Conservation (phyloP, 2,113 vertebrate species). For the Mesocricetus auratus region DNA sequence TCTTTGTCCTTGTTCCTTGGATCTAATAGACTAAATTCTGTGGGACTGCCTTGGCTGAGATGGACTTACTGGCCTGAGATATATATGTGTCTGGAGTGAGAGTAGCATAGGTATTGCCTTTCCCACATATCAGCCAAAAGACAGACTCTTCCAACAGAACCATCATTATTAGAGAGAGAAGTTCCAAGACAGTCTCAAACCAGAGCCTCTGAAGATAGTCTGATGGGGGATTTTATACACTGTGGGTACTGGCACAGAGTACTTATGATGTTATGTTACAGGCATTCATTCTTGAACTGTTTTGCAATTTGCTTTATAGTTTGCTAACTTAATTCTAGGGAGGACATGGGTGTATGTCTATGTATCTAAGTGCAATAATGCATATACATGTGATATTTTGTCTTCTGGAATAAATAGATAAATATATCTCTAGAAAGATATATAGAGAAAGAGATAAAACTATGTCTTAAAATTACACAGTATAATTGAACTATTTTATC, state of each 20-base stretch:
- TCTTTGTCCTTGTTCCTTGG: neutral
- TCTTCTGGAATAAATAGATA: neutral
- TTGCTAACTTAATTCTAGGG: neutral
- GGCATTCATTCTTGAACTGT: neutral
- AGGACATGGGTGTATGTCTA: neutral
- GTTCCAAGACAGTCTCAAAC: neutral
- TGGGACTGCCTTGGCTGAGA: neutral
- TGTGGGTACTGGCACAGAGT: neutral
- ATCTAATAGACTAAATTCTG: neutral
- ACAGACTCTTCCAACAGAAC: neutral
- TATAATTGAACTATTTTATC: neutral
- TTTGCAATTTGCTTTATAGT: neutral
- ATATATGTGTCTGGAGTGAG: fast-evolving
- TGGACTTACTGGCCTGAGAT: neutral
- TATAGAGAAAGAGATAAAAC: neutral
- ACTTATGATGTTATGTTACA: neutral
- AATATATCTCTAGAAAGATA: neutral
- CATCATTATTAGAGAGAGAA: neutral
- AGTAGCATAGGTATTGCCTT: neutral
- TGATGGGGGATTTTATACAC: neutral
- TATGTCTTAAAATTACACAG: neutral
- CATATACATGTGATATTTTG: neutral
- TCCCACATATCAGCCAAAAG: neutral
- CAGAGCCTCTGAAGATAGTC: neutral
- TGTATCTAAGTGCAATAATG: neutral